A percentile compares a stretch with the other conserved stretches of the same genome.
phyloP scores from a whole-genome alignment of 2,797 vertebrate species.

The Neolamprologus multifasciatus region DNA sequence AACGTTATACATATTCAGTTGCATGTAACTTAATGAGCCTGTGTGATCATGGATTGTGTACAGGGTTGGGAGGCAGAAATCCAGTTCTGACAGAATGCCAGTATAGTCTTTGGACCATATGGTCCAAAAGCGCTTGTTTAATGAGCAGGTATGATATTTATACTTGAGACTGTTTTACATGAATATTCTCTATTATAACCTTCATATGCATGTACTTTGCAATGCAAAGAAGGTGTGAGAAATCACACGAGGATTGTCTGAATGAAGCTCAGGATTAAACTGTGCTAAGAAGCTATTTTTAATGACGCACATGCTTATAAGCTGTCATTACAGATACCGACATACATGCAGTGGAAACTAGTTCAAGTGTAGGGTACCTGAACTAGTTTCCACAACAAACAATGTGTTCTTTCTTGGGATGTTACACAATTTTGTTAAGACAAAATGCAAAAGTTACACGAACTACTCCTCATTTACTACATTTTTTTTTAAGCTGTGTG shows the following conservation, averaged over 20 bases:
- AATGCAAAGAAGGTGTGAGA: constrained; percentile 30
- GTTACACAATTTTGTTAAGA: background rate
- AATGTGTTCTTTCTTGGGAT: background rate
- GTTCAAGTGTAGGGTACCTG: background rate
- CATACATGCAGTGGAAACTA: background rate
- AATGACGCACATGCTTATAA: constrained; percentile 29
- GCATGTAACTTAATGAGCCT: background rate
- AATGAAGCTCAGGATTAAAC: constrained; percentile 31
- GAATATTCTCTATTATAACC: constrained; percentile 3
- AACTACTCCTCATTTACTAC: background rate
- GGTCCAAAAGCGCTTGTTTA: background rate
- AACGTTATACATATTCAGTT: background rate
- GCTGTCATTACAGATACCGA: constrained; percentile 7
- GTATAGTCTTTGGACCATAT: background rate
- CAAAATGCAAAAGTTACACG: background rate
- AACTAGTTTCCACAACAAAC: background rate
- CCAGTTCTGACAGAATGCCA: background rate
- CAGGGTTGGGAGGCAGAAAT: background rate
- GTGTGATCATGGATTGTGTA: background rate
- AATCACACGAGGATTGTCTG: constrained; percentile 15
- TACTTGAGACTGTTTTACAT: constrained; percentile 13
- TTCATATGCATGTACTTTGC: constrained; percentile 16
- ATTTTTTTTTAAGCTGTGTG: background rate
- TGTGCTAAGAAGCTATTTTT: constrained; percentile 23
- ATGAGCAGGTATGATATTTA: constrained; percentile 23